Evolutionary conservation across 2,888 invertebrate species (phyloP), one percentile per base, ranked within the genome.

Genomic region (Callyntrura guangdongensis): DNA sequence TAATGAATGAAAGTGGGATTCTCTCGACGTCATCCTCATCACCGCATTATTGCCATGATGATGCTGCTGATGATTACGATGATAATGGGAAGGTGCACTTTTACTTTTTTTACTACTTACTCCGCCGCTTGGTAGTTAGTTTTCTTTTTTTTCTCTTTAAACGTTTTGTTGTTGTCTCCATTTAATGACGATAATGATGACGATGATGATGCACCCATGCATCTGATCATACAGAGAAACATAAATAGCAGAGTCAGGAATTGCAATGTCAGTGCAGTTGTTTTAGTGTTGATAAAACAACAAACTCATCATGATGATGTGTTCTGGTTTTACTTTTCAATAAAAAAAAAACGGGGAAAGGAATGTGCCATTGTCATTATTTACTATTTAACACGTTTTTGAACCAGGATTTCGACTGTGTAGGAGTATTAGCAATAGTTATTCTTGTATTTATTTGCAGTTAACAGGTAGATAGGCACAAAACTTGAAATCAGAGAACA

Each of bases 1-100:
- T 92, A 92, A 91, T 91, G 92, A 92, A 92, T 92, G 92, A 92
- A 92, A 92, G 87, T 90, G 88, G 91, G 91, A 88, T 85, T 90
- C 81, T 91, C 82, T 56, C 84, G 36, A 77, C 90, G 74, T 86
- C 86, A 86, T 86, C 79, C 1, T 90, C 86, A 69, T 81, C 86
- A 84, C 45, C 36, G 36, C 83, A 82, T 86, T 74, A 53, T 27
- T 49, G 27, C 53, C 22, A 36, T 85, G 49, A 69, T 36, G 72
- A 69, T 72, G 25, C 72, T 64, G 36, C 53, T 45, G 59, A 83
- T 83, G 79, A 69, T 25, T 56, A 59, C 69, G 53, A 72, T 36
- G 69, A 88, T 47, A 74, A 89, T 83, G 67, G 36, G 36, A 36
- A 72, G 74, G 74, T 84, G 77, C 83, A 84, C 53, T 89, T 79